Conservation (phyloP, 1,140 invertebrate genomes). For the Catajapyx aquilonaris region DNA sequence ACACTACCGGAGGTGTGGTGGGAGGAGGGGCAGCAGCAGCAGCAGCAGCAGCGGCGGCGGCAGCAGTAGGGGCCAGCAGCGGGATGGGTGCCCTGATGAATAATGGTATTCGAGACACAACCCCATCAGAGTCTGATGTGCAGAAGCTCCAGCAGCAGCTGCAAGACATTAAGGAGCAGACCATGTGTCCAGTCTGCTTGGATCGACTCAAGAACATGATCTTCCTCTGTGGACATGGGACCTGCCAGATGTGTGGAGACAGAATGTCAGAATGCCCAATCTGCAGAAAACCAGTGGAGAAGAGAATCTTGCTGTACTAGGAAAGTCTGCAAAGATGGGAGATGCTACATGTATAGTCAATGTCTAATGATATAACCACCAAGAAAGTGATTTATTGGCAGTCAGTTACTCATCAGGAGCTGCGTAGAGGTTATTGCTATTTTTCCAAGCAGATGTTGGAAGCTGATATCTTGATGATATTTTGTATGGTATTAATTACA, state of each 20-base stretch:
- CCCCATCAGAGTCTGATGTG: slow-evolving; percentile 57
- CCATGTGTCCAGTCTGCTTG: slow-evolving; percentile 93
- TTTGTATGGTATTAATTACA: too few species aligned
- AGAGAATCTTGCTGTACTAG: slow-evolving; percentile 75
- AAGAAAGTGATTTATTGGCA: too few species aligned
- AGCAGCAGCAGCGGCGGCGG: slow-evolving; percentile 9
- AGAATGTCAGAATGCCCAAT: slow-evolving; percentile 92
- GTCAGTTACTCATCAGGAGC: too few species aligned
- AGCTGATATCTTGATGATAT: too few species aligned
- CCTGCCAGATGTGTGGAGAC: slow-evolving; percentile 96
- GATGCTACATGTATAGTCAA: too few species aligned
- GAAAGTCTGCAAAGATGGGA: too few species aligned
- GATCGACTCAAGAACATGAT: slow-evolving; percentile 97
- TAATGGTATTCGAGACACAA: slow-evolving; percentile 53
- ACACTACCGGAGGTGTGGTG: slow-evolving; percentile 16
- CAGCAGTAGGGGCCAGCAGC: slow-evolving; percentile 4
- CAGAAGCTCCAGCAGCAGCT: slow-evolving; percentile 89
- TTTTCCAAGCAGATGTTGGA: too few species aligned
- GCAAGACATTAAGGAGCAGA: slow-evolving; percentile 96
- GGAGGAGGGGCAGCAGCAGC: slow-evolving; percentile 13
- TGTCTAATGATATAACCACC: too few species aligned
- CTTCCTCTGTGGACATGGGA: slow-evolving; percentile 91
- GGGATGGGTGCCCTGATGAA: slow-evolving; percentile 38
- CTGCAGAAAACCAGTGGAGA: slow-evolving; percentile 86
- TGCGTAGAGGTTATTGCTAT: too few species aligned